A percentile compares a stretch with the other conserved stretches of the same genome.
Evolutionary conservation across 2,888 invertebrate genomes (phyloP).

Genomic region (Erebia epiphron): DNA sequence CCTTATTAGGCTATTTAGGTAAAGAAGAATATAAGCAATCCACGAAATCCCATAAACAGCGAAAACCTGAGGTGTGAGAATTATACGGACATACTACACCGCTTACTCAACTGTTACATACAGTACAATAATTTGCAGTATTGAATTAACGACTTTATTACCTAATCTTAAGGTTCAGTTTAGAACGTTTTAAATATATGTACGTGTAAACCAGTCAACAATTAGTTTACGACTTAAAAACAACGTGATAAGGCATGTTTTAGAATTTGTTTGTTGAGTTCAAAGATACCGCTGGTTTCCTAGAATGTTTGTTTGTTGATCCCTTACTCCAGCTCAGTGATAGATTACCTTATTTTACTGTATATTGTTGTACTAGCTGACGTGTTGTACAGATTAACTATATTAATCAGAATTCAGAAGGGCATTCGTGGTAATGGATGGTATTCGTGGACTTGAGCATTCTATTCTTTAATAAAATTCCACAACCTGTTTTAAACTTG

Average conservation of each 20-base stretch:
- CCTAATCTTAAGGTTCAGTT: not conserved
- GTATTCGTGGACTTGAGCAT: no score
- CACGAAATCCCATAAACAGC: slow-evolving; percentile 33
- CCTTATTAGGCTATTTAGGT: not conserved
- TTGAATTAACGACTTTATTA: not conserved
- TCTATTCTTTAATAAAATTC: no score
- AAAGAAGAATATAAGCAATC: slow-evolving; percentile 17
- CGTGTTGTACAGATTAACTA: no score
- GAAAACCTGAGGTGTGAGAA: slow-evolving; percentile 36
- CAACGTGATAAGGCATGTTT: not conserved
- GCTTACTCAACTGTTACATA: slow-evolving; percentile 23
- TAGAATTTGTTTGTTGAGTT: slow-evolving; percentile 1
- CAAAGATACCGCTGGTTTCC: slow-evolving; percentile 36
- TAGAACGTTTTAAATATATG: not conserved
- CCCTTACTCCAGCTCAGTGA: slow-evolving; percentile 27
- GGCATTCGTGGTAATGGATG: no score
- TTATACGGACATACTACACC: slow-evolving; percentile 35
- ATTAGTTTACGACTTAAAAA: slow-evolving; percentile 1
- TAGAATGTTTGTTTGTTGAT: slow-evolving; percentile 33
- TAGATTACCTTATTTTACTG: slow-evolving; percentile 4
- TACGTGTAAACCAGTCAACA: not conserved
- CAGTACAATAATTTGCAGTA: not conserved
- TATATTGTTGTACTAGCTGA: no score
- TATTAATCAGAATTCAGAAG: no score
- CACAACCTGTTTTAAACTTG: no score